Percentiles rank a stretch among this genome's conserved stretches.
These are phyloP conservation scores for Yoshiicerus persimilis DNA, from an alignment of 1,140 invertebrate species.

Conservation along the genomic window DNA sequence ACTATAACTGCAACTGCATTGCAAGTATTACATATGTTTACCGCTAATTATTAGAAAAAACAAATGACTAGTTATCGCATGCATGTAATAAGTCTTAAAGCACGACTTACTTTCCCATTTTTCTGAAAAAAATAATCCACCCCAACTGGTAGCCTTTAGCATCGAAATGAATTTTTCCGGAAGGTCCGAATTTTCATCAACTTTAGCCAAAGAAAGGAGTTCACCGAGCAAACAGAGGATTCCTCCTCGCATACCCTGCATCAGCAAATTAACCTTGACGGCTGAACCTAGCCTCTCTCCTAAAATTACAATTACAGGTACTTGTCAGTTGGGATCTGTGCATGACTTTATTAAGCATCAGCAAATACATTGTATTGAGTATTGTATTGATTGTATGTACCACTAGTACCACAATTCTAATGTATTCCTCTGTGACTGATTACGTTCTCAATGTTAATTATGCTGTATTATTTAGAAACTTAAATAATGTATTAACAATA, in stretches of 20 bases:
- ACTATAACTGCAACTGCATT: too few species aligned
- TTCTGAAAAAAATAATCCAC: not conserved
- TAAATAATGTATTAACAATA: not conserved
- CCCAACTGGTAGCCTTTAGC: not conserved
- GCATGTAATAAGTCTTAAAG: too few species aligned
- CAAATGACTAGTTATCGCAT: too few species aligned
- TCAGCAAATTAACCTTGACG: not conserved
- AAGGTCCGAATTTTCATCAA: not conserved
- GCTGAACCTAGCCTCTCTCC: not conserved
- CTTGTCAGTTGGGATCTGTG: too few species aligned
- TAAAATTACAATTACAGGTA: not conserved
- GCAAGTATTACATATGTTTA: too few species aligned
- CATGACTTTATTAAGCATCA: too few species aligned
- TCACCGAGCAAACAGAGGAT: not conserved
- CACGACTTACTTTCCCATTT: not conserved
- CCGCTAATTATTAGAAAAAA: too few species aligned
- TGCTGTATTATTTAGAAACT: not conserved
- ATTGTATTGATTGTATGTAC: too few species aligned
- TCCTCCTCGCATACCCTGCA: not conserved
- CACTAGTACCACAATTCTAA: too few species aligned
- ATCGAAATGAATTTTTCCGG: not conserved
- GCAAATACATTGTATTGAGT: too few species aligned
- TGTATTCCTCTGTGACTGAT: too few species aligned
- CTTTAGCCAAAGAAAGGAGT: not conserved
- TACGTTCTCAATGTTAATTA: too few species aligned